Evolutionary conservation across 1,140 invertebrate genomes (phyloP).

Genomic region (Ips nitidus): DNA sequence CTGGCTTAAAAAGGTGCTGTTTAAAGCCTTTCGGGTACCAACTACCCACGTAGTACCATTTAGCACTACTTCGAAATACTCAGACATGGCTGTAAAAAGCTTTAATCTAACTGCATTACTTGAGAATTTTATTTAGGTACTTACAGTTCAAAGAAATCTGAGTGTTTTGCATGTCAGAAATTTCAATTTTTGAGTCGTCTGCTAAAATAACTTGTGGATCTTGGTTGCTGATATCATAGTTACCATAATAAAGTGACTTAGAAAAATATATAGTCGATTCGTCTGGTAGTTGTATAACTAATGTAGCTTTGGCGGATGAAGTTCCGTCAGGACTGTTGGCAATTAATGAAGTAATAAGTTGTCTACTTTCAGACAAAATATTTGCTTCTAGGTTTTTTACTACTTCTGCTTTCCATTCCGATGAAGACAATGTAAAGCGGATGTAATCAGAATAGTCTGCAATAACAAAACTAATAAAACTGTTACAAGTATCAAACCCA

Average conservation of each 20-base stretch:
- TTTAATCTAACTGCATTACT: too few species aligned
- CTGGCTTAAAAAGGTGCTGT: conserved; percentile 9
- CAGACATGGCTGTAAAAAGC: not conserved
- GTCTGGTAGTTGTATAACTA: conserved; percentile 30
- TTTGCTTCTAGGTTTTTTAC: conserved; percentile 5
- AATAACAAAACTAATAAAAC: not conserved
- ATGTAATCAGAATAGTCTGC: conserved; percentile 4
- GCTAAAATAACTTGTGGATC: not conserved
- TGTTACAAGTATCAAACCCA: not conserved
- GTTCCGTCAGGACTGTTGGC: not conserved
- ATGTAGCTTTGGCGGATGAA: conserved; percentile 5
- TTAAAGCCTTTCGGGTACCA: not conserved
- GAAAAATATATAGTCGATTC: conserved; percentile 8
- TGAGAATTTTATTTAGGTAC: not conserved
- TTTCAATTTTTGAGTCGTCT: conserved; percentile 10
- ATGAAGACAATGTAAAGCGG: not conserved
- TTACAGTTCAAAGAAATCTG: conserved; percentile 7
- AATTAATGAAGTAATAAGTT: conserved; percentile 10
- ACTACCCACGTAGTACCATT: not conserved
- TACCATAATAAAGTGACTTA: conserved; percentile 6
- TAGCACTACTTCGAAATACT: conserved; percentile 3
- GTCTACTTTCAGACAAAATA: not conserved
- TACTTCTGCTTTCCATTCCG: not conserved
- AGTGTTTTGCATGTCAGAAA: conserved; percentile 5
- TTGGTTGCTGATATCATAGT: conserved; percentile 8